phyloP scores from a whole-genome alignment of 2,113 vertebrate genomes.

The Ramphastos sulfuratus region DNA sequence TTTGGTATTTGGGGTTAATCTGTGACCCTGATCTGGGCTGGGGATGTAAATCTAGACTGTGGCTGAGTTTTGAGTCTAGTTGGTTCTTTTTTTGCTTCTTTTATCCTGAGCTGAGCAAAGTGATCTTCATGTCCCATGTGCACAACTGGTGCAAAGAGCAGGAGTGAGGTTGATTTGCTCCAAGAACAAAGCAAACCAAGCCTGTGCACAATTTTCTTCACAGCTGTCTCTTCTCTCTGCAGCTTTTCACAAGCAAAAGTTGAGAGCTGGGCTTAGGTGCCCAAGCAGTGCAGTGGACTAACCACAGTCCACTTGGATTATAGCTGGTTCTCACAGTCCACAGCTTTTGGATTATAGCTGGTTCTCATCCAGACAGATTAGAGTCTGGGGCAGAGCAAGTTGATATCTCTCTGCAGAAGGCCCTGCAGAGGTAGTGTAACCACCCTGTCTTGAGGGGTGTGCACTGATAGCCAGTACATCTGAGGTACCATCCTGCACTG shows the following conservation, averaged over 20 bases:
- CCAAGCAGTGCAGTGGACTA: background rate
- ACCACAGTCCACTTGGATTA: slow-evolving; percentile 30
- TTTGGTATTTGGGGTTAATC: slow-evolving; percentile 45
- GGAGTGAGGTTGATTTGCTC: background rate
- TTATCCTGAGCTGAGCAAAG: background rate
- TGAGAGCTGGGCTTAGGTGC: background rate
- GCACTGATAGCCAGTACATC: background rate
- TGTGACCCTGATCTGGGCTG: slow-evolving; percentile 33
- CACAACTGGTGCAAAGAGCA: background rate
- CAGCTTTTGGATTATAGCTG: background rate
- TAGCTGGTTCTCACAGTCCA: background rate
- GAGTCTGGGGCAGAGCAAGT: background rate
- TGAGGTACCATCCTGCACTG: background rate
- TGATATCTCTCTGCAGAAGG: background rate
- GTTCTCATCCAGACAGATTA: slow-evolving; percentile 6
- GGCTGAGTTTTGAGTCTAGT: slow-evolving; percentile 19
- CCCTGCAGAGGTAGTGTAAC: background rate
- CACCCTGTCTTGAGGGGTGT: background rate
- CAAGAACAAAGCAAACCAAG: background rate
- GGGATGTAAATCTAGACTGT: slow-evolving; percentile 24
- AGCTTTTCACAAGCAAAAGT: background rate
- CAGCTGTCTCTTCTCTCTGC: background rate
- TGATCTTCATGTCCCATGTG: background rate
- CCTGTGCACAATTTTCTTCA: background rate
- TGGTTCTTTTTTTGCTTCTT: slow-evolving; percentile 13